Conservation (phyloP, 2,888 invertebrate species). For the Eilema griseolum region DNA sequence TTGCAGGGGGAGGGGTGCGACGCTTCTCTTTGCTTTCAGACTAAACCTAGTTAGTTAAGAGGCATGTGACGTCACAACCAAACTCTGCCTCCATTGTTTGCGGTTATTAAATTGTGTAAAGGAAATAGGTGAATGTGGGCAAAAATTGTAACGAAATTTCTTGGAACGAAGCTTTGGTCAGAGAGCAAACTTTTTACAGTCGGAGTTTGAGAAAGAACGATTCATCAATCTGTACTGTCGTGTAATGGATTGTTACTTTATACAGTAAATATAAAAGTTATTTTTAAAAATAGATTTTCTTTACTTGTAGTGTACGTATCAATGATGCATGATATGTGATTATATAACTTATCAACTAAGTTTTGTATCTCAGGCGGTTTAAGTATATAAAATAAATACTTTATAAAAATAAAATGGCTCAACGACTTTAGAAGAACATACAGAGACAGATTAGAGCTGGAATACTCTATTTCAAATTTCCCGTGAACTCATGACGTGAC, state of each 20-base stretch:
- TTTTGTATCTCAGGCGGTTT: not conserved
- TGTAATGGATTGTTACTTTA: constrained; percentile 15
- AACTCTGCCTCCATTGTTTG: constrained; percentile 57
- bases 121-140: constrained; percentile 34
- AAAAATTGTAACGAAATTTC: constrained; percentile 47
- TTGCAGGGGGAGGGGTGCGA: constrained; percentile 40
- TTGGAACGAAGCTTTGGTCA: constrained; percentile 27
- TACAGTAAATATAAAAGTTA: constrained; percentile 1
- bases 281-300: not conserved
- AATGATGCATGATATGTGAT: not conserved
- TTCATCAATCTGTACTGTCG: constrained; percentile 41
- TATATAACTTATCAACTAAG: not conserved
- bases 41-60: constrained; percentile 65
- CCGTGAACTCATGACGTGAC: no score
- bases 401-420: no score
- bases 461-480: no score
- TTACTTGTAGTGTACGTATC: not conserved
- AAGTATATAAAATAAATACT: not conserved
- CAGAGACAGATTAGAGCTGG: no score
- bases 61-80: constrained; percentile 60
- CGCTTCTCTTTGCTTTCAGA: constrained; percentile 63
- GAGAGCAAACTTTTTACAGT: constrained; percentile 42
- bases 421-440: no score
- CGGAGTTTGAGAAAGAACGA: constrained; percentile 38
- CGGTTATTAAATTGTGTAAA: constrained; percentile 62